phyloP scores from a whole-genome alignment of 2,797 vertebrate species.

The Fistularia tabacaria region DNA sequence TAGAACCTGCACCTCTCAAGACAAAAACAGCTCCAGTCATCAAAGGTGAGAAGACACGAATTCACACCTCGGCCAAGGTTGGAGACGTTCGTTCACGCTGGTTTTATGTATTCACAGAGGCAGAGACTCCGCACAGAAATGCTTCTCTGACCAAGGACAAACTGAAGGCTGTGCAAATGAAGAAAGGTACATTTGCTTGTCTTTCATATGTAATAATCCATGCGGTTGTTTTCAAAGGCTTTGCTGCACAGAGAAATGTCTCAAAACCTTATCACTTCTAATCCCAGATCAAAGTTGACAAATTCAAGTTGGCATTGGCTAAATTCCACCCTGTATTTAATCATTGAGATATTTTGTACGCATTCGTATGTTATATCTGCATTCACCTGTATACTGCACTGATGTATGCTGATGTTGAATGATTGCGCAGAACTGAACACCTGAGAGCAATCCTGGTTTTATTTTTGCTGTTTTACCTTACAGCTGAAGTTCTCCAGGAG shows the following conservation, averaged over 20 bases:
- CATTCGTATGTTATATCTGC: no score
- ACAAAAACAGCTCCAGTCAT: slow-evolving; percentile 24
- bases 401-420: no score
- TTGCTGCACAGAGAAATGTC: background rate
- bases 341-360: no score
- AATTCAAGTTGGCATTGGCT: no score
- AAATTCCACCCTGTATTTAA: no score
- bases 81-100: background rate
- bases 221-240: background rate
- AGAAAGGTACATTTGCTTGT: slow-evolving; percentile 44
- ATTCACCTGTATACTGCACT: no score
- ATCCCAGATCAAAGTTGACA: no score
- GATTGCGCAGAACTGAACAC: no score
- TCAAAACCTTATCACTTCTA: no score
- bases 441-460: no score
- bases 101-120: slow-evolving; percentile 18
- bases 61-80: background rate
- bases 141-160: slow-evolving; percentile 48
- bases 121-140: slow-evolving; percentile 40
- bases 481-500: slow-evolving; percentile 31
- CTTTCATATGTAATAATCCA: background rate
- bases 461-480: slow-evolving; percentile 2
- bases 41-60: slow-evolving; percentile 31
- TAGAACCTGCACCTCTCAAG: slow-evolving; percentile 30
- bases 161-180: slow-evolving; percentile 44